Evolutionary conservation across 2,888 invertebrate genomes (phyloP).

Genomic region (Diaphora mendica): DNA sequence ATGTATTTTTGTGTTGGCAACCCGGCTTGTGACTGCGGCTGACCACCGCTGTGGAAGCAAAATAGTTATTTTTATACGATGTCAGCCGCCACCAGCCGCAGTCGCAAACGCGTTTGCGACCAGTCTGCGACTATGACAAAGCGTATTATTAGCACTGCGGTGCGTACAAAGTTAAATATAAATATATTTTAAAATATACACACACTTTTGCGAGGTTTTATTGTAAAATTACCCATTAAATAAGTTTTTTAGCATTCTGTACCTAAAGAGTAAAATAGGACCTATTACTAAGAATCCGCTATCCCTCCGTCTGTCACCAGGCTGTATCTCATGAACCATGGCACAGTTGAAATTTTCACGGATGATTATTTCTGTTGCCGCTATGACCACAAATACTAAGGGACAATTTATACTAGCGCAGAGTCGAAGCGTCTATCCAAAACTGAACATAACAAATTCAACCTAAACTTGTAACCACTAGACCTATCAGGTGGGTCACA

Average conservation of each 20-base stretch:
- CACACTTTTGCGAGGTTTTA: constrained; percentile 12
- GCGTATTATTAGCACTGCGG: constrained; percentile 48
- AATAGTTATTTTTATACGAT: constrained; percentile 5
- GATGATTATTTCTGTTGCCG: too few species aligned
- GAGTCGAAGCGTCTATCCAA: too few species aligned
- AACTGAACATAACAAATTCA: too few species aligned
- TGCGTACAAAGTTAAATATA: constrained; percentile 49
- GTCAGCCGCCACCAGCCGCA: constrained; percentile 9
- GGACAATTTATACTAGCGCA: too few species aligned
- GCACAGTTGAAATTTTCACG: too few species aligned
- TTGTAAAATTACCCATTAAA: not conserved
- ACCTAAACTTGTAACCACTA: too few species aligned
- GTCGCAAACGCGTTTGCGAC: constrained; percentile 14
- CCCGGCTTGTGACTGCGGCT: constrained; percentile 8
- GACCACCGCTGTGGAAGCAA: not conserved
- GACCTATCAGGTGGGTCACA: too few species aligned
- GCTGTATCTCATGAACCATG: too few species aligned
- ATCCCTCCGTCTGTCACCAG: too few species aligned
- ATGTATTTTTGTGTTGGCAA: constrained; percentile 14
- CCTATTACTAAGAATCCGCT: not conserved
- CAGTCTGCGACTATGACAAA: constrained; percentile 34
- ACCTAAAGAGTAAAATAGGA: too few species aligned
- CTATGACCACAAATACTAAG: not conserved
- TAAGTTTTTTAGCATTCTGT: not conserved
- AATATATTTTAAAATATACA: constrained; percentile 51